phyloP scores from a whole-genome alignment of 2,888 invertebrate genomes.

The Unio pictorum region DNA sequence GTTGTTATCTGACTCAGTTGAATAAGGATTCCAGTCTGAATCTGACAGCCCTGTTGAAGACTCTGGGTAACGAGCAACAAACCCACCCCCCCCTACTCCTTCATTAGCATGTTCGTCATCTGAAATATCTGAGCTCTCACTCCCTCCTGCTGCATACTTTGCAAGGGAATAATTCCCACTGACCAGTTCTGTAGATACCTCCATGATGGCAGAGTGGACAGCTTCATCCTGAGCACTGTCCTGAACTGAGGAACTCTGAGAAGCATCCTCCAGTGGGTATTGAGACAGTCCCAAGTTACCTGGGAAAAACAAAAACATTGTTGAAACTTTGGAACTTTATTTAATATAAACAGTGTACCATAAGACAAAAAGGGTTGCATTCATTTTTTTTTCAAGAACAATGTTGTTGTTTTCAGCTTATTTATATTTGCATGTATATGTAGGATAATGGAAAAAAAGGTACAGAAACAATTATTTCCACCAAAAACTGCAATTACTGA shows the following conservation, averaged over 20 bases:
- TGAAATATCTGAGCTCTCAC: conserved; percentile 44
- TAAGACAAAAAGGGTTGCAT: no score
- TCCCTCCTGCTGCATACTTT: conserved; percentile 28
- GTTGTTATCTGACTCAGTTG: conserved; percentile 61
- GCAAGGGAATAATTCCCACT: conserved; percentile 47
- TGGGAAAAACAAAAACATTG: no score
- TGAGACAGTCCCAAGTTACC: conserved; percentile 11
- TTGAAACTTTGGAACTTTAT: no score
- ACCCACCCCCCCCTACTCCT: conserved; percentile 23
- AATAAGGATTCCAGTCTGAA: conserved; percentile 63
- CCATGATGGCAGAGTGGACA: conserved; percentile 54
- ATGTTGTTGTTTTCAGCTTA: no score
- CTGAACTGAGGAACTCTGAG: conserved; percentile 28
- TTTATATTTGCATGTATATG: no score
- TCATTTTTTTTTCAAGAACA: no score
- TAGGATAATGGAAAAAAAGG: no score
- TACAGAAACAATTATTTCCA: no score
- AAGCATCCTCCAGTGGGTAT: conserved; percentile 21
- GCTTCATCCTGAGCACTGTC: conserved; percentile 49
- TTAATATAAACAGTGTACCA: no score
- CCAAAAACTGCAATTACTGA: no score
- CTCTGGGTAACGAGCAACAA: conserved; percentile 58
- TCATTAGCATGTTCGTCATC: conserved; percentile 28
- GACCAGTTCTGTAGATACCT: conserved; percentile 60
- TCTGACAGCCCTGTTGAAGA: conserved; percentile 59